Base-by-base conservation (phyloP, 2,888 invertebrate species). In the Aelia acuminata region DNA sequence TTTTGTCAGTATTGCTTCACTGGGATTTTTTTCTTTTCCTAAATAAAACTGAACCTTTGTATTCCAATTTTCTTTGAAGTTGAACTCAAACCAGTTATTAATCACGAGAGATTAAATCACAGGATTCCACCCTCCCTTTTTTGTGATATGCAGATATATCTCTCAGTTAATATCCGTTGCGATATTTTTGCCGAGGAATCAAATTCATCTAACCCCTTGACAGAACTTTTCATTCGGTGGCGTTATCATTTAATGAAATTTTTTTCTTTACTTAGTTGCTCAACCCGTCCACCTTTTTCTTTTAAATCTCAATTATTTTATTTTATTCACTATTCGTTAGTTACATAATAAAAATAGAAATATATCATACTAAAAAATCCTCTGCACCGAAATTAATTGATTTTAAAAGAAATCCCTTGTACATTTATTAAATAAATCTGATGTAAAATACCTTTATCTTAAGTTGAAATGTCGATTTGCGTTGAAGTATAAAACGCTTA, bases 221-320 rank as follows among this genome's bases (percentile, higher is more conserved):
- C 13, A 57, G 57, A 57, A 26, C 13, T 26, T 57, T 57, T 57
- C 57, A 26, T 57, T 26, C 18, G 0, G 13, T 57, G 57, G 26
- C 26, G 53, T 53, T 53, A 53, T 53, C 53, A 53, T 53, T 53
- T 53, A 53, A 53, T 53, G 53, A 22, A 53, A 53, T 53, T 53
- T 53, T 53, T n/a, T 49, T 49, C n/a, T 1, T n/a, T n/a, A 8
- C 53, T 53, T 10, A 1, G 53, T 18, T 53, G 53, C n/a, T n/a
- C 7, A 53, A 53, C 10, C n/a, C 22, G 3, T 53, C n/a, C n/a
- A n/a, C 1, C 53, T 8, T n/a, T 8, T n/a, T 10, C 43, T 7
- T 43, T 43, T 43, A 43, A 43, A n/a, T 3, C 53, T n/a, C 18
- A 10, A n/a, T n/a, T n/a, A 4, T 53, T n/a, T n/a, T n/a, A n/a